These are phyloP conservation scores for Erannis defoliaria DNA, from an alignment of 2,888 invertebrate genomes.

Conservation along the genomic window DNA sequence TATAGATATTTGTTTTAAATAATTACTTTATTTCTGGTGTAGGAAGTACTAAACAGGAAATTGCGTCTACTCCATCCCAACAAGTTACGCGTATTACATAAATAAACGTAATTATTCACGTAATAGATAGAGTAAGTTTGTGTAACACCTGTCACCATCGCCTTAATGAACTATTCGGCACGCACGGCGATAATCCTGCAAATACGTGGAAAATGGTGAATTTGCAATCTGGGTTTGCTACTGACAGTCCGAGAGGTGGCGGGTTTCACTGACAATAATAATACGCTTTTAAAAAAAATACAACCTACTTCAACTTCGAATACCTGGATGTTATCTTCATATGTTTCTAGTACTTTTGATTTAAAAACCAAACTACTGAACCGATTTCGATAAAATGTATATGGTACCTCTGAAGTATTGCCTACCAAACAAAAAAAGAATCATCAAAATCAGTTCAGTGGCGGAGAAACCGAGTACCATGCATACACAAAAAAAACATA, in stretches of 20 bases:
- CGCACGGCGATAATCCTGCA: slow-evolving; percentile 32
- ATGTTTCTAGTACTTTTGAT: no score
- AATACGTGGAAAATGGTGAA: slow-evolving; percentile 32
- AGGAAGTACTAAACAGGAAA: background rate
- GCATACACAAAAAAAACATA: no score
- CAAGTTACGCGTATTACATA: slow-evolving; percentile 25
- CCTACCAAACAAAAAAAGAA: no score
- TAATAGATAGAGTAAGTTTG: slow-evolving; percentile 11
- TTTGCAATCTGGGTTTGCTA: slow-evolving; percentile 11
- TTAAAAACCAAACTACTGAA: no score
- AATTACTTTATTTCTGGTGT: background rate
- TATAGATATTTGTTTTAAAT: background rate
- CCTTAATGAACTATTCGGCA: slow-evolving; percentile 31
- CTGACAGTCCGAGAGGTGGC: background rate
- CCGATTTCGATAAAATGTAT: no score
- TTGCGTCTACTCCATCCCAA: background rate
- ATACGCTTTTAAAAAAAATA: no score
- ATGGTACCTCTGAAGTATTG: no score
- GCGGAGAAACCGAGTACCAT: no score
- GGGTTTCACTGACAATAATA: background rate
- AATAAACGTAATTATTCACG: slow-evolving; percentile 27
- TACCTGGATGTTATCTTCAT: no score
- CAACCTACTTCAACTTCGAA: no score
- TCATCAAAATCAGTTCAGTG: no score
- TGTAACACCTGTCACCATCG: slow-evolving; percentile 29